Evolutionary conservation across 64 coral and sea anemone genomes (phyloP), one percentile per base, ranked within the genome.

Genomic region (Orbicella faveolata): DNA sequence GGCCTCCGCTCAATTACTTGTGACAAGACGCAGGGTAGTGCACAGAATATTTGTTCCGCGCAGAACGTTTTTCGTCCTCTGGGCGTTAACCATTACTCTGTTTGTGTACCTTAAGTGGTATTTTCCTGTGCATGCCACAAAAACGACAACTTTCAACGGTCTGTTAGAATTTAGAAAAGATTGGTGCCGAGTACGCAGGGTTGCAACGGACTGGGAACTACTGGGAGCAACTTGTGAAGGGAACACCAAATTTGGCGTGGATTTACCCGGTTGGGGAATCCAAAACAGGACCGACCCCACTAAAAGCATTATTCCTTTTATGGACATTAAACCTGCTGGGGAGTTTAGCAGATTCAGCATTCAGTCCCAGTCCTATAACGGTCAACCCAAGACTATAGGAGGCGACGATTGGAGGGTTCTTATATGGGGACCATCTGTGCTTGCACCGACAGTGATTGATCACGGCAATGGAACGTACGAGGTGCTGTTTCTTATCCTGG

Each of bases 271-370:
- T 33, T 92, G 80, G 57, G 74, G 53, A 52, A 63, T 77, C 10
- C 36, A 52, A 44, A 96, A 96, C 53, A 92, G n/a, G 36, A 96
- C 94, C 25, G 91, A 92, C 76, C 73, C 94, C 9, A 37, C 77
- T 57, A 65, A 89, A 66, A 96, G 94, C 61, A 92, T 89, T 78
- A 74, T 96, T 15, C 88, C 94, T 73, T 55, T 36, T 2, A 96
- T 92, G 94, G 63, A 54, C 39, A 96, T 96, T 34, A 92, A 79
- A 30, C 86, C 86, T 19, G 90, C 87, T 2, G 94, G 94, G 2
- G 94, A 96, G 15, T 96, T 96, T 68, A 96, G 90, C 44, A 79
- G 90, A 53, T 85, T 96, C 72, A 96, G 79, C 23, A 96, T 96
- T 86, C 94, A 96, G 61, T 92, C 90, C 23, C 94, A 96, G 79